Percentiles rank a stretch among this genome's conserved stretches.
Conservation (phyloP, 2,797 vertebrate genomes). For the Cheirogaleus major region DNA sequence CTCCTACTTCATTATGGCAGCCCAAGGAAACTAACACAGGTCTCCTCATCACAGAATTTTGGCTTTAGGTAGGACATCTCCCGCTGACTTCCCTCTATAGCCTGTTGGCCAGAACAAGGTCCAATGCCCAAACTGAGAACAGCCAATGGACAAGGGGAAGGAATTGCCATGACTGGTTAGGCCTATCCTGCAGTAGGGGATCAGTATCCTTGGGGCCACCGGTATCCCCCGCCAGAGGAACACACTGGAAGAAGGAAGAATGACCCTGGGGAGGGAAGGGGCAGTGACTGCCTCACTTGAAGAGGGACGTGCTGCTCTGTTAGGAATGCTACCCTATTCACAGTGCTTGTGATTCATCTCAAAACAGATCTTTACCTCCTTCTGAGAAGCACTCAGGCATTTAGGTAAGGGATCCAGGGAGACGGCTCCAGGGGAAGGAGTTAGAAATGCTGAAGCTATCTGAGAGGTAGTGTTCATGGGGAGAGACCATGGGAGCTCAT, state of each 20-base stretch:
- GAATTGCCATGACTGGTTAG: not conserved
- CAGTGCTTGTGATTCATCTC: not conserved
- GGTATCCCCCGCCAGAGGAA: not conserved
- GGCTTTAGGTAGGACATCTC: not conserved
- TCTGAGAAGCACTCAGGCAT: not conserved
- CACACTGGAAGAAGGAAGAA: not conserved
- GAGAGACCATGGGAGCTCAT: not conserved
- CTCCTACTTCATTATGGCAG: not conserved
- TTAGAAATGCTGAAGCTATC: not conserved
- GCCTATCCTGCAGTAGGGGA: not conserved
- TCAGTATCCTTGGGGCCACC: not conserved
- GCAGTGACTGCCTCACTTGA: too few species aligned
- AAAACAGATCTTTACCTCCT: not conserved
- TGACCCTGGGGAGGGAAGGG: not conserved
- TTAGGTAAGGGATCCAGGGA: not conserved
- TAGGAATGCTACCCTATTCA: not conserved
- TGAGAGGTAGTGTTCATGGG: not conserved
- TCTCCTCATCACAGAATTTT: not conserved
- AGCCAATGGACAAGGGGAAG: not conserved
- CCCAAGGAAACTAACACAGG: not conserved
- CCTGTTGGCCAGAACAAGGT: not conserved
- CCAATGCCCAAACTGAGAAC: not conserved
- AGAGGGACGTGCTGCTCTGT: not conserved
- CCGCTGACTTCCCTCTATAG: not conserved
- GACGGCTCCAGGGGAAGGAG: not conserved